Base-by-base conservation (phyloP, 2,797 vertebrate genomes). In the Echiichthys vipera region DNA sequence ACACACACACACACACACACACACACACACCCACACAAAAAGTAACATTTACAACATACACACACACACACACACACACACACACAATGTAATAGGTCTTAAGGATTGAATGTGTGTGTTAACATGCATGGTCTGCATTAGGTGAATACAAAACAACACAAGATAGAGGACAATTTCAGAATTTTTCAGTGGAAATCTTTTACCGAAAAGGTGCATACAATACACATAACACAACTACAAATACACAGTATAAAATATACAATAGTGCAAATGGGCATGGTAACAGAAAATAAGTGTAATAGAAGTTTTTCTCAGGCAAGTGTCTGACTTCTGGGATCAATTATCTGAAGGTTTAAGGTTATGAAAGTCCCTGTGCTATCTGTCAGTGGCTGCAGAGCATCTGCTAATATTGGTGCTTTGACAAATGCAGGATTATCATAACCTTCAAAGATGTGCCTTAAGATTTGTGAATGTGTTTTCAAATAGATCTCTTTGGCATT, bases 81-180 rank as follows among this genome's bases (percentile, higher is more conserved):
- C 54, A 49, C 49, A 25, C 25, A 57, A 27, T 53, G 22, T 14
- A 17, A 37, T 20, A 45, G 22, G 58, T 61, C 61, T 77, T 27
- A 9, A 72, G 74, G 77, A 61, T 55, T 56, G 7, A 45, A 75
- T 77, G 6, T 43, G 7, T 27, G 53, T 56, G 32, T 66, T 50
- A 30, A 74, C 24, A 59, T 71, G 51, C 74, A 49, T 43, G 7
- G 25, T 22, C 5, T 65, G 53, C 22, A 32, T 42, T 18, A 36
- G 25, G 18, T 24, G 47, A 45, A 50, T 30, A 30, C 37, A 84
- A 70, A 65, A 47, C 10, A n/a, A 65, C 1, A 34, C 5, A 49
- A 36, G 5, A 36, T 36, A 36, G 12, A 14, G n/a, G n/a, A n/a
- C n/a, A n/a, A n/a, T n/a, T n/a, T 36, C 34, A 36, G 34, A 36